phyloP scores from a whole-genome alignment of 2,797 vertebrate species.

The Emys orbicularis region DNA sequence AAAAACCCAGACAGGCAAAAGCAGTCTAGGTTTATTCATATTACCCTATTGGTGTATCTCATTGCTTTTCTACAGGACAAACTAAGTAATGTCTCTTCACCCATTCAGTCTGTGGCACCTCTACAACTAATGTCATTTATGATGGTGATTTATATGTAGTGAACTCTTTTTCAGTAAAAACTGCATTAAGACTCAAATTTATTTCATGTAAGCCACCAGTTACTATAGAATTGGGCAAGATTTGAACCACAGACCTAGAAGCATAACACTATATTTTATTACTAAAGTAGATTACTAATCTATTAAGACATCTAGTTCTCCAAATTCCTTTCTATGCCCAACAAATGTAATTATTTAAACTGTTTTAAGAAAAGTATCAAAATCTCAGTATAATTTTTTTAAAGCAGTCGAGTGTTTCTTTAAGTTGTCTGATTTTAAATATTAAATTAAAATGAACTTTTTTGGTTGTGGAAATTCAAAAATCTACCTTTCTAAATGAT shows the following conservation, averaged over 20 bases:
- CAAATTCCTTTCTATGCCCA: neutral
- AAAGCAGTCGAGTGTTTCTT: neutral
- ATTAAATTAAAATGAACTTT: neutral
- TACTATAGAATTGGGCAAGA: neutral
- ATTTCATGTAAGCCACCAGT: neutral
- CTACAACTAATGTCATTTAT: fast-evolving
- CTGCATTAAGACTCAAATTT: fast-evolving
- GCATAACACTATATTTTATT: neutral
- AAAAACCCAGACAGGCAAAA: neutral
- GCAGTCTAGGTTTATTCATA: neutral
- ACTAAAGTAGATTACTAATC: neutral
- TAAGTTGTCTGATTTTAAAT: neutral
- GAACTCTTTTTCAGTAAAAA: fast-evolving
- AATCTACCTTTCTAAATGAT: neutral
- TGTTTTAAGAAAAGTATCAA: neutral
- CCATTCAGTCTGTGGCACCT: neutral
- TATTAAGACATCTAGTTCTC: neutral
- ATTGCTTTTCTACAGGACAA: neutral
- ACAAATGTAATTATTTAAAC: neutral
- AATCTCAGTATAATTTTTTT: neutral
- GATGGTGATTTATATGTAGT: neutral
- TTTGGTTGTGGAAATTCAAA: neutral
- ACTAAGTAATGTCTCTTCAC: neutral
- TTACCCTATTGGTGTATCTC: neutral
- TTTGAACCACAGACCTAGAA: neutral